These are phyloP conservation scores for Crotophaga sulcirostris DNA, from an alignment of 2,113 vertebrate species.

Conservation along the genomic window DNA sequence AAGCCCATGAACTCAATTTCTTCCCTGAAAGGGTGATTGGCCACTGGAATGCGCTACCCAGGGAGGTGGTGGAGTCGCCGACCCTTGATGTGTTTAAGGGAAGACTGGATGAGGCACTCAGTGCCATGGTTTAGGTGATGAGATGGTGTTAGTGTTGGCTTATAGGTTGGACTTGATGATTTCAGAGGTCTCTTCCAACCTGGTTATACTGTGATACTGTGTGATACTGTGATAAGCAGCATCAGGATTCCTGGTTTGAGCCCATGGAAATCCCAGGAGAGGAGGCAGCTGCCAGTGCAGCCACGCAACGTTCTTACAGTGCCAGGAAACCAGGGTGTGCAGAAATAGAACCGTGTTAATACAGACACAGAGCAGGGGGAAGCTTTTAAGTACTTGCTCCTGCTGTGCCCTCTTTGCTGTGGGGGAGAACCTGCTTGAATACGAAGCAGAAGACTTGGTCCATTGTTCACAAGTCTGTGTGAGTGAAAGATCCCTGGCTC, in stretches of 20 bases:
- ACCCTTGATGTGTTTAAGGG: too few relatives aligned
- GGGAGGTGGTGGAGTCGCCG: too few relatives aligned
- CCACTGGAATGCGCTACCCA: too few relatives aligned
- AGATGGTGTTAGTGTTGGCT: too few relatives aligned
- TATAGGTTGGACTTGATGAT: too few relatives aligned
- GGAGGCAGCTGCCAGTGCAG: not conserved
- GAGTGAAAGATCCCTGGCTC: accelerated
- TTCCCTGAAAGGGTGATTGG: too few relatives aligned
- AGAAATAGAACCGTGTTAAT: not conserved
- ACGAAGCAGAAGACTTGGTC: not conserved
- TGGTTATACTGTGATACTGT: too few relatives aligned
- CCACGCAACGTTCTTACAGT: not conserved
- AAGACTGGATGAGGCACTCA: too few relatives aligned
- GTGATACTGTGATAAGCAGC: too few relatives aligned
- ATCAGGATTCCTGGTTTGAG: not conserved
- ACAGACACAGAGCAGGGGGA: not conserved
- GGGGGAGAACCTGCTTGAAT: not conserved
- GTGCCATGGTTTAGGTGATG: too few relatives aligned
- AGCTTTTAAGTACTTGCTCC: not conserved
- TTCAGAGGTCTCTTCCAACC: too few relatives aligned
- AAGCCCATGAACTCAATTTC: not conserved
- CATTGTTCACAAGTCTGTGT: not conserved
- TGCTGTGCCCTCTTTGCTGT: not conserved
- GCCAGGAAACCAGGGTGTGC: not conserved
- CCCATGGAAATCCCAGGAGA: not conserved